Conservation (phyloP, 2,113 vertebrate genomes). For the Rhodinocichla rosea region DNA sequence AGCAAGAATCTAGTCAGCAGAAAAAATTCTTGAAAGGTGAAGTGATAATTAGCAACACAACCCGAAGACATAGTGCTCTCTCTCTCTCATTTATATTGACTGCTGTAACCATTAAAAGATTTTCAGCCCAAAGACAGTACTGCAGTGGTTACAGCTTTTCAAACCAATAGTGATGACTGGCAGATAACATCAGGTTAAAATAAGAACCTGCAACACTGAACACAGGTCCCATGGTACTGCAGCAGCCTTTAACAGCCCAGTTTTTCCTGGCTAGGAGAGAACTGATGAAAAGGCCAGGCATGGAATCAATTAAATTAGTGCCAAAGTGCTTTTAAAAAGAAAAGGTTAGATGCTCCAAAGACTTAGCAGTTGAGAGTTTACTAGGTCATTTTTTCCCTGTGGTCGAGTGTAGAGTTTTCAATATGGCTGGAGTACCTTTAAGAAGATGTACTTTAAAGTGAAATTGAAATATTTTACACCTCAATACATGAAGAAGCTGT, state of each 20-base stretch:
- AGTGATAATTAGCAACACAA: not conserved
- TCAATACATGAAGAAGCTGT: not conserved
- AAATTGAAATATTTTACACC: not conserved
- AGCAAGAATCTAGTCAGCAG: not conserved
- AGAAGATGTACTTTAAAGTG: not conserved
- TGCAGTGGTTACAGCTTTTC: not conserved
- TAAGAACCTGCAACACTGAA: slow-evolving; percentile 42
- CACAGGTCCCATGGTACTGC: slow-evolving; percentile 19
- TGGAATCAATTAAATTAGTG: slow-evolving; percentile 51
- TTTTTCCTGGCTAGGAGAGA: slow-evolving; percentile 28
- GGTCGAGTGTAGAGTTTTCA: slow-evolving; percentile 6
- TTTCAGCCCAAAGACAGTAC: not conserved
- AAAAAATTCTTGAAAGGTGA: not conserved
- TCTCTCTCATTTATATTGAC: not conserved
- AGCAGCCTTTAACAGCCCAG: slow-evolving; percentile 41
- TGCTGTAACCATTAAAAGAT: not conserved
- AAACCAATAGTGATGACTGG: not conserved
- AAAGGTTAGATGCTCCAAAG: slow-evolving; percentile 22
- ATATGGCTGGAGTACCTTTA: not conserved
- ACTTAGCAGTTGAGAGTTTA: slow-evolving; percentile 31
- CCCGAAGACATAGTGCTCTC: not conserved
- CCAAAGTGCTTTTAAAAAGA: slow-evolving; percentile 42
- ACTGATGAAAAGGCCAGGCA: slow-evolving; percentile 38
- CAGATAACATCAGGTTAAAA: slow-evolving; percentile 34
- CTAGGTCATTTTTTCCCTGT: not conserved